Conservation (phyloP, 1,140 invertebrate genomes). For the Manduca sexta region DNA sequence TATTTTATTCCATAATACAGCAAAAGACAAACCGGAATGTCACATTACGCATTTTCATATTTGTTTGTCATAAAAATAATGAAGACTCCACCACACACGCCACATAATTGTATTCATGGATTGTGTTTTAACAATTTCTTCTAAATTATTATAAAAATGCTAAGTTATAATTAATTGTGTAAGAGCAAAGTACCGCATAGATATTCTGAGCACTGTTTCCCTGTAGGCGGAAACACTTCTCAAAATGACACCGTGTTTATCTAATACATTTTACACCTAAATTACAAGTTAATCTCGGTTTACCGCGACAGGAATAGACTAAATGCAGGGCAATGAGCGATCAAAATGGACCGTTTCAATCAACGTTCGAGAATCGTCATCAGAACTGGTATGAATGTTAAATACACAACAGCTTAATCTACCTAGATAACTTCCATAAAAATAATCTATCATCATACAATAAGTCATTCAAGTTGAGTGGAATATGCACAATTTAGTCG, state of each 20-base stretch:
- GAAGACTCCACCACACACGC: conserved; percentile 56
- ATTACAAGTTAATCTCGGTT: conserved; percentile 63
- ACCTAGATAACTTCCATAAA: conserved; percentile 67
- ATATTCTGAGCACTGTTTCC: conserved; percentile 50
- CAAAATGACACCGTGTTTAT: conserved; percentile 52
- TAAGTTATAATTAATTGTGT: conserved; percentile 72
- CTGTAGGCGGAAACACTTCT: conserved; percentile 45
- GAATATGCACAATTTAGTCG: conserved; percentile 13
- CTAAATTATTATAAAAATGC: conserved; percentile 72
- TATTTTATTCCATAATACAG: conserved; percentile 76
- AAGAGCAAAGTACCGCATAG: conserved; percentile 62
- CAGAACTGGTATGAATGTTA: conserved; percentile 47
- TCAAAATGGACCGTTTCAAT: conserved; percentile 41
- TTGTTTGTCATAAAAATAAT: conserved; percentile 65
- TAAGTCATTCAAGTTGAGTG: conserved; percentile 34
- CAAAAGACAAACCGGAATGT: conserved; percentile 75
- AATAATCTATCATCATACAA: conserved; percentile 68
- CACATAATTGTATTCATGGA: conserved; percentile 54
- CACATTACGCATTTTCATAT: conserved; percentile 65
- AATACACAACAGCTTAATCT: conserved; percentile 70
- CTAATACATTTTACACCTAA: conserved; percentile 68
- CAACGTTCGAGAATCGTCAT: conserved; percentile 36
- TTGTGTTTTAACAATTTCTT: conserved; percentile 66
- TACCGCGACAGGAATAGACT: conserved; percentile 58
- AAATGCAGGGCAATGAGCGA: conserved; percentile 59